These are phyloP conservation scores for Agrilus biguttatus DNA, from an alignment of 2,888 invertebrate genomes.

Conservation along the genomic window DNA sequence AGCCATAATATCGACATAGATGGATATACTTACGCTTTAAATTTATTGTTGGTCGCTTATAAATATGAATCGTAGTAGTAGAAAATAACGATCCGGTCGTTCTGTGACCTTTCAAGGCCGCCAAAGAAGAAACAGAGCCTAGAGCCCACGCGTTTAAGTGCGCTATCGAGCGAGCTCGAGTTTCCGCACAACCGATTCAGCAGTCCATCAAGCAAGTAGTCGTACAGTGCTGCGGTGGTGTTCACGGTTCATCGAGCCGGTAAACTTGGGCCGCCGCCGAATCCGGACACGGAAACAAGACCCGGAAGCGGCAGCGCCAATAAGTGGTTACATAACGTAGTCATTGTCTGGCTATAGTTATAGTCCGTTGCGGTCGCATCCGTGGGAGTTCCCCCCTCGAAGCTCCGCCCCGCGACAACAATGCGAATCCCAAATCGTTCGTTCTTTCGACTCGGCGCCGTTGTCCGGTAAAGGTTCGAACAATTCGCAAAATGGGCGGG, in stretches of 20 bases:
- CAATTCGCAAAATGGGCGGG: conserved; percentile 30
- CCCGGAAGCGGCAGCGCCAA: conserved; percentile 2
- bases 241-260: conserved; percentile 1
- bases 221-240: too few relatives aligned
- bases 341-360: conserved; percentile 20
- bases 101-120: too few relatives aligned
- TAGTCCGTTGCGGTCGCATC: background rate
- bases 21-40: too few relatives aligned
- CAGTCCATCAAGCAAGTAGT: too few relatives aligned
- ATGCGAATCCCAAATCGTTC: conserved; percentile 30
- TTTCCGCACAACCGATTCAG: too few relatives aligned
- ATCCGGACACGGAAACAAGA: conserved; percentile 5
- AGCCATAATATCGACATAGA: too few relatives aligned
- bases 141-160: too few relatives aligned
- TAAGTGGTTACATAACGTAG: conserved; percentile 13
- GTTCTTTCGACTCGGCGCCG: conserved; percentile 17
- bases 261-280: conserved; percentile 4
- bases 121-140: too few relatives aligned
- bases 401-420: conserved; percentile 23
- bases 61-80: too few relatives aligned
- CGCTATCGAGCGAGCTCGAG: too few relatives aligned
- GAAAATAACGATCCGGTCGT: too few relatives aligned
- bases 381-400: conserved; percentile 20
- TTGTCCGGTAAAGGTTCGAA: conserved; percentile 20
- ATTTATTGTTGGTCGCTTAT: too few relatives aligned